Percentiles rank a stretch among this genome's conserved stretches.
phyloP scores from a whole-genome alignment of 2,888 invertebrate genomes.

The Agrotis segetum region DNA sequence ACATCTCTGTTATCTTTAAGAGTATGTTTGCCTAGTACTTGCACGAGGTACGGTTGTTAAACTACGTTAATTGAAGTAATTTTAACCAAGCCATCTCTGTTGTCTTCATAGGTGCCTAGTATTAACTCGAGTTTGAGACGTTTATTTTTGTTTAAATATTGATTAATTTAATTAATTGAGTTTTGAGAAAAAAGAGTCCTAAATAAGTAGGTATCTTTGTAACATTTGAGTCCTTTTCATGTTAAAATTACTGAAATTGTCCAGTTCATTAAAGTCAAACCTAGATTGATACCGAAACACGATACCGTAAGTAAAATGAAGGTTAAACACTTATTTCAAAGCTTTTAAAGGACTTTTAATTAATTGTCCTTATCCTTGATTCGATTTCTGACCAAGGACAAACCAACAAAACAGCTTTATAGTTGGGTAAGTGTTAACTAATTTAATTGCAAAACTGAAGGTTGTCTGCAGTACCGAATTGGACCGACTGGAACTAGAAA shows the following conservation, averaged over 20 bases:
- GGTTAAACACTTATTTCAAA: background rate
- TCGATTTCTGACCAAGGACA: conserved; percentile 11
- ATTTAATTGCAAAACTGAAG: conserved; percentile 20
- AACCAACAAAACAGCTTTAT: conserved; percentile 3
- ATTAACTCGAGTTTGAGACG: background rate
- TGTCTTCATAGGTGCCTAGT: background rate
- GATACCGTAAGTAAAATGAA: background rate
- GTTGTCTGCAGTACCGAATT: conserved; percentile 12
- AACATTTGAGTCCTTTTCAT: background rate
- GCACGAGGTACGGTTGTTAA: too few relatives aligned
- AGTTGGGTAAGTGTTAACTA: background rate
- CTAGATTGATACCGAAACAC: background rate
- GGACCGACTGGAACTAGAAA: conserved; percentile 28
- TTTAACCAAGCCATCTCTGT: background rate
- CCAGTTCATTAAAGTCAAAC: background rate
- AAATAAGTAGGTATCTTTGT: background rate
- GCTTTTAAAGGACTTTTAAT: background rate
- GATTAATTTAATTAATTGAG: too few relatives aligned
- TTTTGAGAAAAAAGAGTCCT: background rate
- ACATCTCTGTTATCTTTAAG: background rate
- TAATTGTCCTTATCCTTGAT: conserved; percentile 6
- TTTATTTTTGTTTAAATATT: background rate
- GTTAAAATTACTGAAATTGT: background rate
- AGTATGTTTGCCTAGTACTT: background rate
- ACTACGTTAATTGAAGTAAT: too few relatives aligned